These are phyloP conservation scores for Coenonympha arcania DNA, from an alignment of 2,888 invertebrate genomes.

Conservation along the genomic window DNA sequence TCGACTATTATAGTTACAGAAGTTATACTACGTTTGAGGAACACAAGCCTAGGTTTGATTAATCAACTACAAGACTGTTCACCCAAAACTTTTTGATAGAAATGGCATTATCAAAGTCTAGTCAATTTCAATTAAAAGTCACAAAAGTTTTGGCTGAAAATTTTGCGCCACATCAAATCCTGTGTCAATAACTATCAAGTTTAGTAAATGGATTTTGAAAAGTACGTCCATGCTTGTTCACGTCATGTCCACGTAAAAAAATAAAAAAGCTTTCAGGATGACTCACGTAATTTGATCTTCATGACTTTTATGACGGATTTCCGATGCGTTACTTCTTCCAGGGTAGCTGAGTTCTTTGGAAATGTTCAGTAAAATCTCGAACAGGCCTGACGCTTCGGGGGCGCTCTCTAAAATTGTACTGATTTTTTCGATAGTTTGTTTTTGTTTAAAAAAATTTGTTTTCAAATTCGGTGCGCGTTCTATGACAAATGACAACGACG, in stretches of 20 bases:
- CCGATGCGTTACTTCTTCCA: conserved; percentile 60
- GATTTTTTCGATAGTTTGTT: conserved; percentile 14
- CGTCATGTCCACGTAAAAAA: no score
- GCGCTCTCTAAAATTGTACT: conserved; percentile 25
- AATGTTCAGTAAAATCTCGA: conserved; percentile 4
- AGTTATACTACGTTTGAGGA: no score
- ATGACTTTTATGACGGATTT: conserved; percentile 71
- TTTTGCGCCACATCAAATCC: background rate
- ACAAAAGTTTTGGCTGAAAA: background rate
- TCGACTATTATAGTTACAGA: no score
- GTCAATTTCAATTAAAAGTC: background rate
- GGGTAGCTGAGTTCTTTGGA: conserved; percentile 33
- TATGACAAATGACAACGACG: conserved; percentile 65
- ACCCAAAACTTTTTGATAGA: background rate
- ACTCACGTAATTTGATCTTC: conserved; percentile 72
- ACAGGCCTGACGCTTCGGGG: conserved; percentile 15
- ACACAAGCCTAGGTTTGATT: no score
- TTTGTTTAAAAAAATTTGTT: conserved; percentile 36
- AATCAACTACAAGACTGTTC: no score
- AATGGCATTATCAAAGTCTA: background rate
- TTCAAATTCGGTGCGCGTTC: conserved; percentile 57
- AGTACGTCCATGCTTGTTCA: no score
- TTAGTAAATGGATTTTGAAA: no score
- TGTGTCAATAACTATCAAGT: no score
- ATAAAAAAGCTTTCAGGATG: no score